A percentile compares a stretch with the other conserved stretches of the same genome.
Evolutionary conservation across 2,797 vertebrate genomes (phyloP).

Genomic region (Austrolebias charrua): DNA sequence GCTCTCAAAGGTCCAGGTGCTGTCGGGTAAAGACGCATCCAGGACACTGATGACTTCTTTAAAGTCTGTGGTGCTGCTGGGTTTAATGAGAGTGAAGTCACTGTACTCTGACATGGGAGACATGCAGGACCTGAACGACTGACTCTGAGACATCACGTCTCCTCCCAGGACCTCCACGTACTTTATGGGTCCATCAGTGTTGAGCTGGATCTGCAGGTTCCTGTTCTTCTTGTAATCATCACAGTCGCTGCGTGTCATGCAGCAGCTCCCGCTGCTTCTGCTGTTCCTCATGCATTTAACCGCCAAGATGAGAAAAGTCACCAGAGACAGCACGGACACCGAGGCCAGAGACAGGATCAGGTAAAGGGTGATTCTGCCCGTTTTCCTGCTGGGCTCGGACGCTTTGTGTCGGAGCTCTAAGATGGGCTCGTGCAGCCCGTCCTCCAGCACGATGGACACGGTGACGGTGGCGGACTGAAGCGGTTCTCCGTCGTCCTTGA

Average conservation of each 20-base stretch:
- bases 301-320: conserved; percentile 71
- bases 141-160: conserved; percentile 79
- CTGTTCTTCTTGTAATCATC: conserved; percentile 77
- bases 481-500: conserved; percentile 76
- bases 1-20: conserved; percentile 75
- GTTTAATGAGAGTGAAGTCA: conserved; percentile 78
- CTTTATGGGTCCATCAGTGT: conserved; percentile 78
- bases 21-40: conserved; percentile 75
- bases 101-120: conserved; percentile 81
- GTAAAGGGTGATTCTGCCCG: conserved; percentile 68
- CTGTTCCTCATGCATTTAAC: conserved; percentile 73
- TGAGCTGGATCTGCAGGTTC: conserved; percentile 80
- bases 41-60: conserved; percentile 73
- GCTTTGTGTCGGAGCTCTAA: conserved; percentile 61
- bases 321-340: conserved; percentile 70
- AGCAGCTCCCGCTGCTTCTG: conserved; percentile 63
- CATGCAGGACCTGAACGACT: conserved; percentile 80
- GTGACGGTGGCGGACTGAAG: conserved; percentile 71
- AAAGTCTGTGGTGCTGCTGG: conserved; percentile 77
- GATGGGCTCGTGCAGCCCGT: conserved; percentile 68
- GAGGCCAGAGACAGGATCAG: conserved; percentile 74
- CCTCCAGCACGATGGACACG: conserved; percentile 69
- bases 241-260: conserved; percentile 61
- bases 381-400: conserved; percentile 60
- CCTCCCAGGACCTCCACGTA: conserved; percentile 79